Percentiles rank a stretch among this genome's conserved stretches.
These are phyloP conservation scores for Microtus ochrogaster DNA, from an alignment of 2,113 vertebrate species.

Conservation along the genomic window DNA sequence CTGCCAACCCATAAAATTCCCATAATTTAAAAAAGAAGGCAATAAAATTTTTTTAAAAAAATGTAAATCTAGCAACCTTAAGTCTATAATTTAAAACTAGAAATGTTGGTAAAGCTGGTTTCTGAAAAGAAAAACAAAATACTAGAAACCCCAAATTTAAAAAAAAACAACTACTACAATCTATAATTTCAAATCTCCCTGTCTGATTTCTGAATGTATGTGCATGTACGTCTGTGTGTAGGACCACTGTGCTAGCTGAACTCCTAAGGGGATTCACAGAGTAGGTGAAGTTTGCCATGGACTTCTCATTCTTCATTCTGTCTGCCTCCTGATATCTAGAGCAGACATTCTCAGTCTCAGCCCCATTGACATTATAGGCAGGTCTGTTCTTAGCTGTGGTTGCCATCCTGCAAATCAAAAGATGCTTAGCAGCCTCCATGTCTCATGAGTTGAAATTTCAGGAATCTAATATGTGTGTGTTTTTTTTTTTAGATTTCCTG, in stretches of 20 bases:
- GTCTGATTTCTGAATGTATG: not conserved
- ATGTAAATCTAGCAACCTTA: not conserved
- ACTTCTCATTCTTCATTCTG: not conserved
- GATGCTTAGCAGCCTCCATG: not conserved
- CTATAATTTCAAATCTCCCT: not conserved
- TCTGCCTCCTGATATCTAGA: constrained; percentile 6
- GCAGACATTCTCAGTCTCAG: not conserved
- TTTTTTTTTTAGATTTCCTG: not conserved
- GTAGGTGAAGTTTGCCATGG: constrained; percentile 8
- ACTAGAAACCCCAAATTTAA: not conserved
- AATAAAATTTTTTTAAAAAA: not conserved
- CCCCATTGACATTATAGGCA: not conserved
- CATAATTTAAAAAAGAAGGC: not conserved
- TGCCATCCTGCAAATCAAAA: not conserved
- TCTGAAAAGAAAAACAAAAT: not conserved
- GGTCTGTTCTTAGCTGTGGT: not conserved
- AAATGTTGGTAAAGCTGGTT: not conserved
- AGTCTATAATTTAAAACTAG: not conserved
- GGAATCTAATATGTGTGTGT: not conserved
- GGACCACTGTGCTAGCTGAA: not conserved
- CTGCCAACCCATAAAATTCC: constrained; percentile 42
- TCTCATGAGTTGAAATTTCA: not conserved
- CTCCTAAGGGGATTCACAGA: not conserved
- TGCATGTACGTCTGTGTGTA: not conserved
- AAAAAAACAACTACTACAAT: not conserved